Conservation (phyloP, 2,797 vertebrate species). For the Trachurus trachurus region DNA sequence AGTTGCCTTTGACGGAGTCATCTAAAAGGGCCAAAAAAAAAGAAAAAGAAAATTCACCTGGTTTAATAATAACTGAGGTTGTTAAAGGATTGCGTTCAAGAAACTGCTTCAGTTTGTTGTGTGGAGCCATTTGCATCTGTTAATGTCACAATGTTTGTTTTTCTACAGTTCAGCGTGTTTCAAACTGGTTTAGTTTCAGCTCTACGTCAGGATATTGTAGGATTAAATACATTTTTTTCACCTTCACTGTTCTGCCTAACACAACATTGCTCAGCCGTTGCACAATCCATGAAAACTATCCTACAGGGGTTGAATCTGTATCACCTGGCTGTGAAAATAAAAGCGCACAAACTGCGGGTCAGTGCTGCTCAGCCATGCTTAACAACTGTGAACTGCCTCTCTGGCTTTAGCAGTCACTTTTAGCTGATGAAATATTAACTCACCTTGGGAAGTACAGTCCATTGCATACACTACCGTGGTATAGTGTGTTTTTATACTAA, state of each 20-base stretch:
- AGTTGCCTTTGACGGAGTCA: conserved; percentile 21
- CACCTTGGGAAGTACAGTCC: conserved; percentile 56
- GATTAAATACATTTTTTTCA: neutral
- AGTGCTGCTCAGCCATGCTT: conserved; percentile 64
- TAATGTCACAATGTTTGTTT: neutral
- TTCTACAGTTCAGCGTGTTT: neutral
- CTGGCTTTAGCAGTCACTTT: conserved; percentile 72
- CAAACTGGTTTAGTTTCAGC: neutral
- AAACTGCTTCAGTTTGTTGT: neutral
- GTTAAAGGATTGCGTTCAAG: conserved; percentile 10
- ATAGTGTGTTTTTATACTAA: conserved; percentile 50
- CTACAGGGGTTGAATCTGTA: conserved; percentile 29
- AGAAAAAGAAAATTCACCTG: neutral
- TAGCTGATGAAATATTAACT: conserved; percentile 78
- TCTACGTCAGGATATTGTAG: neutral
- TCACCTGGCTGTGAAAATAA: conserved; percentile 56
- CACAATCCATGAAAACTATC: conserved; percentile 14
- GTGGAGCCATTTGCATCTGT: neutral
- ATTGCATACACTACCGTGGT: conserved; percentile 21
- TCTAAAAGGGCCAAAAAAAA: neutral
- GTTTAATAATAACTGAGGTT: neutral
- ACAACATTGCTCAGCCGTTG: conserved; percentile 5
- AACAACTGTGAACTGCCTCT: conserved; percentile 65
- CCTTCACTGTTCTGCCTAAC: neutral
- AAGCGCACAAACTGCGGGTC: conserved; percentile 58